These are phyloP conservation scores for Gryllus longicercus DNA, from an alignment of 2,888 invertebrate species.

Conservation along the genomic window DNA sequence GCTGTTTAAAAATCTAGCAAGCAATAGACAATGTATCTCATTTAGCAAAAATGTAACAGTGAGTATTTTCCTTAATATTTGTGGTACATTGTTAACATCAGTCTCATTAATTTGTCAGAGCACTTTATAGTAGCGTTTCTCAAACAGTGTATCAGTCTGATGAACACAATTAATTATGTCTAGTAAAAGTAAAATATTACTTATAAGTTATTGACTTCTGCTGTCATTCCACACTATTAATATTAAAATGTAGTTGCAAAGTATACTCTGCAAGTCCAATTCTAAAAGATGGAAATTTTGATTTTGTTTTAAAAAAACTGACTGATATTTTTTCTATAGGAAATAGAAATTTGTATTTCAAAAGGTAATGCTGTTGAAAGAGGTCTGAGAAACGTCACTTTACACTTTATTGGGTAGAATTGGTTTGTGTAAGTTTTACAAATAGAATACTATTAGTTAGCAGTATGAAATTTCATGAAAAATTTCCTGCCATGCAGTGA, in stretches of 20 bases:
- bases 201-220: too few species aligned
- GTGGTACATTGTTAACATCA: neutral
- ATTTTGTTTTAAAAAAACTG: too few species aligned
- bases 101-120: slow-evolving; percentile 10
- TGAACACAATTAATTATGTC: neutral
- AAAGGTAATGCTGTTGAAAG: slow-evolving; percentile 17
- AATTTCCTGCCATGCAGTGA: slow-evolving; percentile 8
- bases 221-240: too few species aligned
- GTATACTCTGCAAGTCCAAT: too few species aligned
- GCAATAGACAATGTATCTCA: neutral
- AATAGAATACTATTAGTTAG: neutral
- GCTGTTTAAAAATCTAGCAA: slow-evolving; percentile 3
- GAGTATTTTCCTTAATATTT: slow-evolving; percentile 5
- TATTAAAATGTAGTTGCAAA: too few species aligned
- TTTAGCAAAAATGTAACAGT: slow-evolving; percentile 11
- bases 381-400: slow-evolving; percentile 17
- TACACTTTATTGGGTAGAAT: slow-evolving; percentile 1
- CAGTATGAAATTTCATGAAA: neutral
- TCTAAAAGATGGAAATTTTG: too few species aligned
- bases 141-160: slow-evolving; percentile 6
- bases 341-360: neutral
- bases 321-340: too few species aligned
- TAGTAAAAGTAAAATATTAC: too few species aligned
- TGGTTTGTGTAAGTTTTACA: neutral
- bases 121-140: slow-evolving; percentile 4